These are phyloP conservation scores for Cyprinodon brontotheroides DNA, from an alignment of 2,113 vertebrate species.

Conservation along the genomic window DNA sequence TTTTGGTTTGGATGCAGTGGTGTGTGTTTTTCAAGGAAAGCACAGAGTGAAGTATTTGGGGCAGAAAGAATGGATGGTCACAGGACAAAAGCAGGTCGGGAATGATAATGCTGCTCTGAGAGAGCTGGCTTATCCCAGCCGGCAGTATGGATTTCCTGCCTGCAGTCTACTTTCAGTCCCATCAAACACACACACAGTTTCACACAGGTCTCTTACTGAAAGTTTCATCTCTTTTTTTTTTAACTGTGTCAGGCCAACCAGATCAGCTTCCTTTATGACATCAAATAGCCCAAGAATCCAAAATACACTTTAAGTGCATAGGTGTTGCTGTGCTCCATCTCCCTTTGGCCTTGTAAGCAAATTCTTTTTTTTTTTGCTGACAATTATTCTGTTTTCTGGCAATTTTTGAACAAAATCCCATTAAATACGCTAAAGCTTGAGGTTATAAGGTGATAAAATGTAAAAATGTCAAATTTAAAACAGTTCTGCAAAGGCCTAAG, in stretches of 20 bases:
- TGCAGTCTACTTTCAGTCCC: constrained; percentile 61
- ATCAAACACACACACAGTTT: constrained; percentile 13
- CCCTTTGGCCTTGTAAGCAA: background rate
- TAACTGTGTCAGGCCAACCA: background rate
- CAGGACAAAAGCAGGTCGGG: constrained; percentile 70
- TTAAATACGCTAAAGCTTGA: background rate
- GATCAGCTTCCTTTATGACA: background rate
- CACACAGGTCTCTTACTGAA: constrained; percentile 22
- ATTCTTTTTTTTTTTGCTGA: background rate
- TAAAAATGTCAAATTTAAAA: too few relatives aligned
- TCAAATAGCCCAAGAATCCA: background rate
- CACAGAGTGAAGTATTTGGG: constrained; percentile 32
- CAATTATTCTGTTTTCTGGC: background rate
- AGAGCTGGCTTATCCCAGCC: constrained; percentile 67
- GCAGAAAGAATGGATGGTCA: constrained; percentile 67
- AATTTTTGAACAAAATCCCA: background rate
- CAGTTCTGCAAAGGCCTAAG: too few relatives aligned
- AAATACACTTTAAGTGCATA: too few relatives aligned
- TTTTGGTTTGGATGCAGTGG: constrained; percentile 9
- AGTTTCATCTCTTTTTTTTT: background rate
- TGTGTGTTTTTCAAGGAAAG: constrained; percentile 20
- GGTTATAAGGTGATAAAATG: background rate
- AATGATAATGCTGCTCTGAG: constrained; percentile 66
- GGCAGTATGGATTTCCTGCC: constrained; percentile 75
- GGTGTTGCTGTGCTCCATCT: background rate